Conservation (phyloP, 2,797 vertebrate species). For the Poecilia gillii region DNA sequence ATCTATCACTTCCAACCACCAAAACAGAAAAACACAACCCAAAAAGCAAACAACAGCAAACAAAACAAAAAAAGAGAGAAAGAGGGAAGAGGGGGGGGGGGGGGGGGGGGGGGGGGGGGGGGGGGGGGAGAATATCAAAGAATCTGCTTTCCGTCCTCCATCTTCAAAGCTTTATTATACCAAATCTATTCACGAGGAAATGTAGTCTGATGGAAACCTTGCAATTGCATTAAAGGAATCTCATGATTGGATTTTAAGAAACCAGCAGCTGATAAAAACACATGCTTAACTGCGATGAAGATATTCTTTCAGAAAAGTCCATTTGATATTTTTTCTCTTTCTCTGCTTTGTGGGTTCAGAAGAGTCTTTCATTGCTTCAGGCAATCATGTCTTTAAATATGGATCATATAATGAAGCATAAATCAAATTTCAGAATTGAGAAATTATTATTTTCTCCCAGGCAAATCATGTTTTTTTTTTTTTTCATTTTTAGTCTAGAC, state of each 20-base stretch:
- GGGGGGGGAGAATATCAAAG: constrained; percentile 37
- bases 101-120: too few species aligned
- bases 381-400: background rate
- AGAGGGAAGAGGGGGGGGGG: too few species aligned
- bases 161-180: constrained; percentile 27
- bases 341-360: background rate
- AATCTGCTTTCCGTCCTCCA: constrained; percentile 26
- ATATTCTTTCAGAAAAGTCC: background rate
- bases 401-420: background rate
- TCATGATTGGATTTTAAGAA: constrained; percentile 25
- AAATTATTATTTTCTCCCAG: background rate
- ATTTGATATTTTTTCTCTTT: background rate
- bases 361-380: background rate
- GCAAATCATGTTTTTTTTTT: background rate
- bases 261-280: background rate
- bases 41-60: too few species aligned
- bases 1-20: too few species aligned
- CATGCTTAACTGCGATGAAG: background rate
- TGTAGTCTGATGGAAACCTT: background rate
- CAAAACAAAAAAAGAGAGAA: too few species aligned
- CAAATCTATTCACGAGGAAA: constrained; percentile 22
- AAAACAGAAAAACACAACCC: too few species aligned
- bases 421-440: background rate
- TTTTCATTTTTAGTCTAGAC: background rate
- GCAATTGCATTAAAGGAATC: constrained; percentile 10